These are phyloP conservation scores for Drosophila ercepeae DNA, from an alignment of 1,140 invertebrate species.

Conservation along the genomic window DNA sequence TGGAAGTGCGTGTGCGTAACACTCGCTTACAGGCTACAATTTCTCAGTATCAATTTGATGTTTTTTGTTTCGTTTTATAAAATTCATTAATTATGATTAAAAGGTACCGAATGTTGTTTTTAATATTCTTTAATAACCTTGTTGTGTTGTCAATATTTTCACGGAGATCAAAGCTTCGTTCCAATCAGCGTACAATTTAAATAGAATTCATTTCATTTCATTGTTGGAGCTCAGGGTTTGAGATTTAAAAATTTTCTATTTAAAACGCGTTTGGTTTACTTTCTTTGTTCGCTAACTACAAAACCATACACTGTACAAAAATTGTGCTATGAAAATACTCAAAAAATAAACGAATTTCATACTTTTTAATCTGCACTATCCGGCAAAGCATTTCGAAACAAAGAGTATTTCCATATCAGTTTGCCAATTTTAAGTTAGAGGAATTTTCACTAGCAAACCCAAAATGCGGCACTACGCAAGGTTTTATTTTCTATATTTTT, in stretches of 20 bases:
- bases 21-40: conserved; percentile 76
- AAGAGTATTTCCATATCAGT: conserved; percentile 32
- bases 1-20: conserved; percentile 71
- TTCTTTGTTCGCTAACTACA: conserved; percentile 65
- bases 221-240: conserved; percentile 19
- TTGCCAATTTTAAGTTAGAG: conserved; percentile 12
- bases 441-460: conserved; percentile 35
- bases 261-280: conserved; percentile 40
- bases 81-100: conserved; percentile 79
- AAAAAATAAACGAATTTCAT: conserved; percentile 71
- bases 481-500: conserved; percentile 37
- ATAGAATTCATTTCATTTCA: conserved; percentile 40
- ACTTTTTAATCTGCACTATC: neutral
- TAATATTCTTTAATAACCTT: conserved; percentile 60
- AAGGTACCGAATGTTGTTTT: conserved; percentile 79
- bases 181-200: conserved; percentile 70
- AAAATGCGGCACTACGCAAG: conserved; percentile 61
- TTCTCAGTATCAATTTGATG: conserved; percentile 64
- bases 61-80: conserved; percentile 55
- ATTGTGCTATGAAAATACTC: conserved; percentile 83
- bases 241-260: conserved; percentile 43
- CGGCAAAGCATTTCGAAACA: too few species aligned
- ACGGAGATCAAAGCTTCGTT: conserved; percentile 46
- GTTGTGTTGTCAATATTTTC: conserved; percentile 34
- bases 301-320: conserved; percentile 77